phyloP scores from a whole-genome alignment of 2,797 vertebrate species.

The Zenarchopterus dispar region DNA sequence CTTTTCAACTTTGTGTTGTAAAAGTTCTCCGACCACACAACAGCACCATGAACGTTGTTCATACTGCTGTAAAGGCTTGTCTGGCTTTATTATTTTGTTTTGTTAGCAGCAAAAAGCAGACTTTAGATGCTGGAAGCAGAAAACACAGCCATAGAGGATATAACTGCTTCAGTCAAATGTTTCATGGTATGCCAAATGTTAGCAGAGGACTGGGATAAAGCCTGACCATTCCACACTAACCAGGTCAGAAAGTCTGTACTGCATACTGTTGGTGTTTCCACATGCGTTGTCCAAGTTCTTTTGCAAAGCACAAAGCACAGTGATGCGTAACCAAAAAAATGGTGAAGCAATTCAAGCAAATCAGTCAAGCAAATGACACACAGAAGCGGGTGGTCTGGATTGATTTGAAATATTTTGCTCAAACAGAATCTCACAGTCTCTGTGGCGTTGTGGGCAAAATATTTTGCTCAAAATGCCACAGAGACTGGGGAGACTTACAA shows the following conservation, averaged over 20 bases:
- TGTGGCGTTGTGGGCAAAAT: too few species aligned
- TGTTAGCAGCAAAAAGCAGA: too few species aligned
- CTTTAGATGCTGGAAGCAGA: background rate
- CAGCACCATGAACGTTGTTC: too few species aligned
- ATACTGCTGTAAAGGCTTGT: too few species aligned
- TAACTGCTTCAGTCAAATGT: background rate
- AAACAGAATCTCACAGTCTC: background rate
- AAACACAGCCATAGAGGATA: background rate
- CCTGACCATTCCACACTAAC: too few species aligned
- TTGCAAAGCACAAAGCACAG: conserved; percentile 4
- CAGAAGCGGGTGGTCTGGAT: background rate
- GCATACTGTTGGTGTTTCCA: background rate
- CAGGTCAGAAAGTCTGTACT: background rate
- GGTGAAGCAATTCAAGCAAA: background rate
- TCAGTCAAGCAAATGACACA: background rate
- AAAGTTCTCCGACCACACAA: too few species aligned
- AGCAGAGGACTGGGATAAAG: too few species aligned
- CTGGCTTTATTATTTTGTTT: too few species aligned
- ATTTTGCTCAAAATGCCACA: background rate
- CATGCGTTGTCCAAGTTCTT: conserved; percentile 7
- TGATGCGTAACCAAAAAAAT: conserved; percentile 8
- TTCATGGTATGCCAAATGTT: background rate
- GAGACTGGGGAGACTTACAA: too few species aligned
- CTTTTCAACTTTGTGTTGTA: too few species aligned
- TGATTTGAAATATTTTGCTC: conserved; percentile 3